Evolutionary conservation across 2,113 vertebrate genomes (phyloP).

Genomic region (Chaenocephalus aceratus): DNA sequence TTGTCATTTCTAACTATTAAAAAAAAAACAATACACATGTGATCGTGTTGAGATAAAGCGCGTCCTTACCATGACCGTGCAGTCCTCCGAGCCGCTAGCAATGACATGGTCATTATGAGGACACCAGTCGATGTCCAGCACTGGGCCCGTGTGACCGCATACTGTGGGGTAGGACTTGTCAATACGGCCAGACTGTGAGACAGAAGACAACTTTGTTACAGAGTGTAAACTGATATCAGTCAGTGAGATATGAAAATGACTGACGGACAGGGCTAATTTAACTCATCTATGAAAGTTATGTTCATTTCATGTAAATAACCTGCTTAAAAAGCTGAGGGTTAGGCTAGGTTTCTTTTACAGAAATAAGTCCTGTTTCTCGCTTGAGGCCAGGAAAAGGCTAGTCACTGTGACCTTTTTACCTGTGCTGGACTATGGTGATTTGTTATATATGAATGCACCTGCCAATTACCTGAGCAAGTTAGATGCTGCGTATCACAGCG

Average conservation of each 20-base stretch:
- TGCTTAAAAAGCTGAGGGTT: too few relatives aligned
- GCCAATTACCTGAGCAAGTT: too few relatives aligned
- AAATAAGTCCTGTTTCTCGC: too few relatives aligned
- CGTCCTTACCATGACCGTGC: conserved; percentile 91
- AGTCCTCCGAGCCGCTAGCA: conserved; percentile 97
- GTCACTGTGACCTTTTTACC: too few relatives aligned
- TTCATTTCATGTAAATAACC: neutral
- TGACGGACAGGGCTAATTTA: neutral
- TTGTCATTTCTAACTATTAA: neutral
- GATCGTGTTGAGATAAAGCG: neutral
- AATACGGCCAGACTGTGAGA: conserved; percentile 76
- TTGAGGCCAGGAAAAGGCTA: too few relatives aligned
- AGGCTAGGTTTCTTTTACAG: too few relatives aligned
- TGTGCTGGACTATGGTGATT: too few relatives aligned
- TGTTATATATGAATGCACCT: too few relatives aligned
- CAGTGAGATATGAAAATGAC: conserved; percentile 38
- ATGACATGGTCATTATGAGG: conserved; percentile 97
- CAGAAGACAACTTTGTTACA: conserved; percentile 16
- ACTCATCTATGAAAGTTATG: neutral
- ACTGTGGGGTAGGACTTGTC: conserved; percentile 93
- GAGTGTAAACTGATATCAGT: neutral
- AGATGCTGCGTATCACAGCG: too few relatives aligned
- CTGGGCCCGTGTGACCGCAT: conserved; percentile 96
- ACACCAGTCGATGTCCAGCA: conserved; percentile 98
- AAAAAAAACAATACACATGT: neutral